phyloP scores from a whole-genome alignment of 2,888 invertebrate genomes.

The Epinotia demarniana region DNA sequence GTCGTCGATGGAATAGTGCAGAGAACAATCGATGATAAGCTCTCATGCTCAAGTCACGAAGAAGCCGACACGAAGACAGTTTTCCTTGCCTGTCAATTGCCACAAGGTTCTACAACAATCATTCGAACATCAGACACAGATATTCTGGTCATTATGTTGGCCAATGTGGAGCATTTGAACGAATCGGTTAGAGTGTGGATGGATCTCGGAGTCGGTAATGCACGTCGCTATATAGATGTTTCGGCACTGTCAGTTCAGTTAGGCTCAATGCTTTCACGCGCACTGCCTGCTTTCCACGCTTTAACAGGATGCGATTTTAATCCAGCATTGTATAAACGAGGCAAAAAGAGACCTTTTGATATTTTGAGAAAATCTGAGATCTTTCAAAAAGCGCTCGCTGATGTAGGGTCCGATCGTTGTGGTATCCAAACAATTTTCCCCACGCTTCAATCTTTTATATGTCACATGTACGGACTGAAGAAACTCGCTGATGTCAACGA shows the following conservation, averaged over 20 bases:
- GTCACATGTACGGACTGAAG: not conserved
- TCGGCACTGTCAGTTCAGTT: not conserved
- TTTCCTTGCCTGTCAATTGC: not conserved
- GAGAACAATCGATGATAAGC: not conserved
- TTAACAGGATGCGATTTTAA: conserved; percentile 1
- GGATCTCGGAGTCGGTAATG: conserved; percentile 8
- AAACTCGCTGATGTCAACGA: not conserved
- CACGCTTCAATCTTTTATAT: not conserved
- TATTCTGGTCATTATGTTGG: conserved; percentile 3
- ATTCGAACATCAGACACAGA: conserved; percentile 1
- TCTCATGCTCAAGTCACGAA: not conserved
- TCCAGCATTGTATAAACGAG: not conserved
- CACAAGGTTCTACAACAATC: not conserved
- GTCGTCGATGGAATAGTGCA: not conserved
- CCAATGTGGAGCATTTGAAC: conserved; percentile 8
- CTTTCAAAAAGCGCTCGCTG: not conserved
- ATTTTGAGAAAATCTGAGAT: not conserved
- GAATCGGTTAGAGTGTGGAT: conserved; percentile 8
- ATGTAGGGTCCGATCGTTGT: not conserved
- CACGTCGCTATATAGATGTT: conserved; percentile 2
- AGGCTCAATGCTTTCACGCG: not conserved
- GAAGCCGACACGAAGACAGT: not conserved
- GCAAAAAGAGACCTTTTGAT: not conserved
- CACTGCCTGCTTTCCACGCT: not conserved
- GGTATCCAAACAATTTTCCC: not conserved